Evolutionary conservation across 2,797 vertebrate genomes (phyloP), one percentile per base, ranked within the genome.

Genomic region (Eurystomus glaucurus): DNA sequence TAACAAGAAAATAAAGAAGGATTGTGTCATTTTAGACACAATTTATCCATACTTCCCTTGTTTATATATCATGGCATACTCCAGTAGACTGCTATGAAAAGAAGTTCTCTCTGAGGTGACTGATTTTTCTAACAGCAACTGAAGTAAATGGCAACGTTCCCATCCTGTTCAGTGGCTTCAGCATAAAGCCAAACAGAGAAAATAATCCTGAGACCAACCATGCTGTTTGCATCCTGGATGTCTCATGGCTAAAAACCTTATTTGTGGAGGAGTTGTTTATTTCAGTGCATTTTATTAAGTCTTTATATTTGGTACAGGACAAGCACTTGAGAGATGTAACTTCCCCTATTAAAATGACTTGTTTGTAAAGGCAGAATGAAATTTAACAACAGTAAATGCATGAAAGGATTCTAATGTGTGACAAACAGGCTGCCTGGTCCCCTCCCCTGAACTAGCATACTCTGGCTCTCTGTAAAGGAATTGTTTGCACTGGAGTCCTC

Each of bases 401-500:
- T 66, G 57, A 75, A 96, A 96, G 96, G 86, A 97, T 97, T 90
- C 93, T 85, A 96, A 87, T 25, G 50, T 66, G 94, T 95, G 93
- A 96, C 96, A 97, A 97, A 95, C 80, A 94, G 82, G 85, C 65
- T 95, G 91, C 65, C 83, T 90, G 61, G 25, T 87, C 93, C 87
- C 89, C 96, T 97, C 85, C 94, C 88, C 93, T 90, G 95, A 71
- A 88, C 93, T 50, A 70, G 87, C 86, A 87, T 66, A 71, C 50
- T 87, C 78, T 33, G 7, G 62, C 89, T 86, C 61, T 96, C 90
- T 96, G 89, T 62, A 87, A 97, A 93, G 90, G 57, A 97, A 70
- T 64, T 87, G 84, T 95, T 97, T 97, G 94, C 90, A 85, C 35
- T 94, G 92, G 94, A 98, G 95, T 60, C 94, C 91, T 97, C 97